Base-by-base conservation (phyloP, 2,888 invertebrate species). In the Pterobdella sp. region DNA sequence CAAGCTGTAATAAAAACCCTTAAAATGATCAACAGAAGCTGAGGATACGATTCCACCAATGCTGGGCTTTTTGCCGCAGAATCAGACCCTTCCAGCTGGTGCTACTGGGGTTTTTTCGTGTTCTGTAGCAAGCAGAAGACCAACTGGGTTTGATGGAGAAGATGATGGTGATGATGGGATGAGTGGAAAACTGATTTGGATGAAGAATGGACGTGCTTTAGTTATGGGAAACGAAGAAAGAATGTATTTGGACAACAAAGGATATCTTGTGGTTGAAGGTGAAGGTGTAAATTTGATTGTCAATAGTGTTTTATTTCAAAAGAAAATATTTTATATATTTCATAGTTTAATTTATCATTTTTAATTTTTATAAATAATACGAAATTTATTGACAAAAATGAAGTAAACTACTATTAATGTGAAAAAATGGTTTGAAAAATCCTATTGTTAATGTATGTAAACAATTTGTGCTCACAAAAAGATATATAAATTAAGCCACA, bases 41-140 rank as follows among this genome's bases (percentile, higher is more conserved):
- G 56, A 71, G 22, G 36, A 32, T 35, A 71, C 32, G 32, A n/a
- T 72, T 2, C 93, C 93, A 22, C 93, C 93, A 64, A 89, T 92
- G 78, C 91, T 94, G 79, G 89, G 90, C 82, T 87, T 91, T 76
- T 91, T 92, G 0, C 92, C 93, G 7, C 89, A 90, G 75, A 93
- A 93, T 85, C 93, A 92, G 85, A 93, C 93, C 0, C 83, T 93
- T 56, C 89, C 91, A n/a, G 84, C 90, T 72, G 89, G 89, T 77
- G 89, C 89, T 77, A 88, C 89, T 77, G 92, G 91, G 22, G 88
- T 89, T 77, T 83, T 94, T 79, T 90, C 90, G 34, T 94, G 93
- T 81, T 88, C 90, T 22, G 4, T 35, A 18, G 31, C 56, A 31
- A 56, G n/a, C 26, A 22, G 37, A 36, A 29, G 65, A 31, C 36